Conservation (phyloP, 2,797 vertebrate species). For the Falco concolor region DNA sequence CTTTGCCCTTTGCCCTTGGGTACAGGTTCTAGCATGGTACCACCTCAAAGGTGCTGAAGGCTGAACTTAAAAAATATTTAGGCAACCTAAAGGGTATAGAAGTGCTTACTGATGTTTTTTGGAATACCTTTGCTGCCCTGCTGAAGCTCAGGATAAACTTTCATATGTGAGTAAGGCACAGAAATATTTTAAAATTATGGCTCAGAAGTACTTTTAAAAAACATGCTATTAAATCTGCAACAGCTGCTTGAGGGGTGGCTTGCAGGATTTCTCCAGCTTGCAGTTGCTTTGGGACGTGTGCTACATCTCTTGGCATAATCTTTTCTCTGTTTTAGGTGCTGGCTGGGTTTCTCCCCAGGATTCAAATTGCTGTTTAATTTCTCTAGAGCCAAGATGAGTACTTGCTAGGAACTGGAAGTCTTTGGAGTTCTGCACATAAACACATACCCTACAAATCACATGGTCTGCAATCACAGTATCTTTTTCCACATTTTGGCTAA, state of each 20-base stretch:
- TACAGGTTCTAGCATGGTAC: neutral
- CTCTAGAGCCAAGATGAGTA: neutral
- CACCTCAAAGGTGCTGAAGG: neutral
- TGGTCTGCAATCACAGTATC: neutral
- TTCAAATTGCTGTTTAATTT: neutral
- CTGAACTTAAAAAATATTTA: neutral
- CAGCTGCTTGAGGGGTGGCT: conserved; percentile 2
- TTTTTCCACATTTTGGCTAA: neutral
- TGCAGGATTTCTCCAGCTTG: neutral
- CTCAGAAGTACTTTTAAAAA: neutral
- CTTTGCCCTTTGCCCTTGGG: neutral
- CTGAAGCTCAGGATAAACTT: neutral
- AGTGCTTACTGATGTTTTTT: neutral
- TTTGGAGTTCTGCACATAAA: neutral
- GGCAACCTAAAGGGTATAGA: neutral
- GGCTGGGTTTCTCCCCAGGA: neutral
- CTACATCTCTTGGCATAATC: neutral
- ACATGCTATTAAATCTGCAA: neutral
- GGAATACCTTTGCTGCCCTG: neutral
- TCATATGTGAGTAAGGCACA: neutral
- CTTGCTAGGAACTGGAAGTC: neutral
- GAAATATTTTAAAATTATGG: neutral
- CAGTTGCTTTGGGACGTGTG: neutral
- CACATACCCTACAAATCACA: neutral
- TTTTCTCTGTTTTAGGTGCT: neutral